Evolutionary conservation across 2,113 vertebrate genomes (phyloP), one percentile per base, ranked within the genome.

Genomic region (Vulpes lagopus): DNA sequence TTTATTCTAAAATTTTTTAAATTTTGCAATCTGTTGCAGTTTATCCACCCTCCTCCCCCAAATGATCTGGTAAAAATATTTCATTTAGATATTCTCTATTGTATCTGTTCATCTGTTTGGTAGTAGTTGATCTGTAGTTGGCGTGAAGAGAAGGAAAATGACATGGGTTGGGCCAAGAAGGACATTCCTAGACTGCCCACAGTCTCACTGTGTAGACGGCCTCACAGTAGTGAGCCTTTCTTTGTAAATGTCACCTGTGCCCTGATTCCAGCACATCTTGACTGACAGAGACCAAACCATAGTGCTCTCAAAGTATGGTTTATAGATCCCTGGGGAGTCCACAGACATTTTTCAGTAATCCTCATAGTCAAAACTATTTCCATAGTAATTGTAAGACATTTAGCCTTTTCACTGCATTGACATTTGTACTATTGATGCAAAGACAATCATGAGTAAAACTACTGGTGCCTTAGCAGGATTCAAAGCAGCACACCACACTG

Each of bases 361-460:
- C 23, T 69, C 22, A 80, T 80, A 38, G 62, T 93, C 64, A 55
- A 60, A 86, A 64, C 3, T 27, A 11, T 80, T 74, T 94, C 59
- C 30, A 64, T 27, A 80, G 83, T 80, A 80, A 93, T 85, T 81
- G 11, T 69, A 97, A 69, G 69, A 80, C 11, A 73, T 51, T 71
- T 78, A 62, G 62, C 67, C 22, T 69, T 90, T 95, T n/a, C 12
- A 20, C 32, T 69, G 17, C 62, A 15, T 53, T 96, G 78, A 43
- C 53, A 64, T 91, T 91, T 93, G 10, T 53, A 51, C 14, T 53
- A 88, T 93, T 49, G 22, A 91, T 81, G n/a, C 49, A 76, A 80
- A 96, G 90, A 17, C 17, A 88, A 55, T 81, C 3, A 5, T 73
- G 35, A 19, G 35, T n/a, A 55, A 80, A 85, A 67, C 38, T 35